Base-by-base conservation (phyloP, 2,888 invertebrate genomes). In the Globia sparganii region DNA sequence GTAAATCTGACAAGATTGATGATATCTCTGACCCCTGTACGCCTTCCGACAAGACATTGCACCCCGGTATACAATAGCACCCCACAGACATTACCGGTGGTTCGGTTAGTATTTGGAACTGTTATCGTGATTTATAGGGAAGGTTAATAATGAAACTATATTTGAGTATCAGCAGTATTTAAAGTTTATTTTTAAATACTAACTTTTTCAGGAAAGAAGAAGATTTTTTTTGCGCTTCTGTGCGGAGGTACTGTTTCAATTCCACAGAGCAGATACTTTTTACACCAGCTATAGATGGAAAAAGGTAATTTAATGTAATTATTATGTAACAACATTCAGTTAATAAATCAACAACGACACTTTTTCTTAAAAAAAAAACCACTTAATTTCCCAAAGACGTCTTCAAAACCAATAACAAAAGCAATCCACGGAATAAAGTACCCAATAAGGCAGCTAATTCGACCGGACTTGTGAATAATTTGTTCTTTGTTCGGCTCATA, bases 1-100 rank as follows among this genome's bases (percentile, higher is more conserved):
- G 93, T 94, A 94, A 95, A 95, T 95, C 95, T 93, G 94, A 90
- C 93, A 93, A 94, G 95, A 95, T 94, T 93, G 92, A 95, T 95
- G 94, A 89, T 87, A 88, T 87, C 80, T 85, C 89, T 92, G 92
- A 93, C 92, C 95, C 91, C 89, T 87, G 87, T 90, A 88, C 90
- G 88, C 86, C 84, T 86, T 86, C 90, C 85, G 86, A 86, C 88
- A 87, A 89, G 87, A 86, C 87, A 91, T 80, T 91, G 92, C 91
- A 89, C 81, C 86, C 82, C 86, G 87, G 83, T 84, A 67, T 68
- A 86, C 72, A 82, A 86, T 78, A 68, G 83, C 72, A 61, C 66
- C 74, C 73, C 46, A 64, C 65, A 75, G 74, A 78, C 77, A 83
- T 84, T 86, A 80, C 73, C 77, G 72, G 69, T 40, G 70, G 70